Evolutionary conservation across 2,797 vertebrate genomes (phyloP).

Genomic region (Epinephelus awoara): DNA sequence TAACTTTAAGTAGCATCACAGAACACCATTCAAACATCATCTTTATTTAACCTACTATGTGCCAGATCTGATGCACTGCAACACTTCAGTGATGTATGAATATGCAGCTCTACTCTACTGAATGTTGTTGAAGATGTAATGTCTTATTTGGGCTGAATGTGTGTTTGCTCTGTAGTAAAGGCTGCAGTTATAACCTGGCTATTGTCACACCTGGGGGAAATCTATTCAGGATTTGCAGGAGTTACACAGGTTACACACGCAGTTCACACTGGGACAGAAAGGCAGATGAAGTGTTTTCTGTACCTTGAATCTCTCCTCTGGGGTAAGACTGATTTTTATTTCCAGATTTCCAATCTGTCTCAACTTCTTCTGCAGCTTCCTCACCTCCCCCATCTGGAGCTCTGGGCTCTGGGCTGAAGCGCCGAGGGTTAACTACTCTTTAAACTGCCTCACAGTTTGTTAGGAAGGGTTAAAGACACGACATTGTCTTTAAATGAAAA

Average conservation of each 20-base stretch:
- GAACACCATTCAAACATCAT: conserved; percentile 18
- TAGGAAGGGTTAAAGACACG: conserved; percentile 15
- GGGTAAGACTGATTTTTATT: conserved; percentile 84
- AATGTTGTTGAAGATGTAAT: neutral
- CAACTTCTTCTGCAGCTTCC: conserved; percentile 90
- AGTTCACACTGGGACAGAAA: conserved; percentile 23
- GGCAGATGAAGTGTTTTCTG: conserved; percentile 53
- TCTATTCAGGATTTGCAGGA: conserved; percentile 37
- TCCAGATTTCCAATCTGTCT: conserved; percentile 91
- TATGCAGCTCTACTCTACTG: neutral
- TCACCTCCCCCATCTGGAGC: conserved; percentile 86
- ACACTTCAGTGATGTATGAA: neutral
- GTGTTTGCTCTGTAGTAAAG: neutral
- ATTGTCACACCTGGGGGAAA: conserved; percentile 41
- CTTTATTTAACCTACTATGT: conserved; percentile 5
- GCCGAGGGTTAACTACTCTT: neutral
- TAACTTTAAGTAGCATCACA: conserved; percentile 1
- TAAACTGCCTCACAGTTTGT: neutral
- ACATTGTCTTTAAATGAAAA: conserved; percentile 13
- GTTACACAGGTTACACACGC: conserved; percentile 10
- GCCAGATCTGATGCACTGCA: neutral
- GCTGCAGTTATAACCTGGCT: conserved; percentile 19
- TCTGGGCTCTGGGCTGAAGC: conserved; percentile 11
- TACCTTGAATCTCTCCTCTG: conserved; percentile 88
- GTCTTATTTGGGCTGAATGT: conserved; percentile 20